Evolutionary conservation across 2,888 invertebrate species (phyloP).

Genomic region (Acronicta leporina): DNA sequence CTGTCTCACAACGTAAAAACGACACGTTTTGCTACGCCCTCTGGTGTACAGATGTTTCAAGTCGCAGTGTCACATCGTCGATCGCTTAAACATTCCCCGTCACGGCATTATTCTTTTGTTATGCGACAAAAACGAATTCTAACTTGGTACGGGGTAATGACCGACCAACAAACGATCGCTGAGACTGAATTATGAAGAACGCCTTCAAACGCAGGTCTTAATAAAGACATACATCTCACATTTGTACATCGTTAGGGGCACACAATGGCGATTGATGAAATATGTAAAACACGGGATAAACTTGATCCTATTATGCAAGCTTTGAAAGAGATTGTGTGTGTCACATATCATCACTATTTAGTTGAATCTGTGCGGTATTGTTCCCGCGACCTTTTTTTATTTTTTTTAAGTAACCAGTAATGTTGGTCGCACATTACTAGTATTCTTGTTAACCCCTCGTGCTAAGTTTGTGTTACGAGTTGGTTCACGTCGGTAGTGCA

Average conservation of each 20-base stretch:
- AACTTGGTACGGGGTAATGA: conserved; percentile 57
- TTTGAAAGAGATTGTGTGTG: conserved; percentile 50
- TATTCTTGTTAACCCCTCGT: too few relatives aligned
- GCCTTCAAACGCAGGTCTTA: conserved; percentile 66
- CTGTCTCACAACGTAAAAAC: too few relatives aligned
- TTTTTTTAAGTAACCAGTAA: too few relatives aligned
- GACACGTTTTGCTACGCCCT: too few relatives aligned
- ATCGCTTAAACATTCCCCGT: conserved; percentile 28
- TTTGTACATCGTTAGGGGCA: conserved; percentile 82
- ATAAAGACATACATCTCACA: conserved; percentile 79
- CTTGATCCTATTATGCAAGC: conserved; percentile 66
- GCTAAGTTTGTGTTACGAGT: too few relatives aligned
- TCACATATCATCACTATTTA: conserved; percentile 21
- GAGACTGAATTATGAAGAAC: conserved; percentile 54
- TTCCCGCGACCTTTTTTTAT: conserved; percentile 15
- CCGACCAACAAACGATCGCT: conserved; percentile 40
- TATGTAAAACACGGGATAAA: conserved; percentile 76
- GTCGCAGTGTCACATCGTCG: conserved; percentile 4
- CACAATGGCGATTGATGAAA: conserved; percentile 82
- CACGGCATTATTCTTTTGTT: conserved; percentile 24
- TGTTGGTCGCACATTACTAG: too few relatives aligned
- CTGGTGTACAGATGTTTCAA: conserved; percentile 30
- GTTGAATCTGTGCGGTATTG: conserved; percentile 14
- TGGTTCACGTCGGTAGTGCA: too few relatives aligned
- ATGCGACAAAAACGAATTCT: conserved; percentile 40